These are phyloP conservation scores for Scophthalmus maximus DNA, from an alignment of 2,113 vertebrate species.

Conservation along the genomic window DNA sequence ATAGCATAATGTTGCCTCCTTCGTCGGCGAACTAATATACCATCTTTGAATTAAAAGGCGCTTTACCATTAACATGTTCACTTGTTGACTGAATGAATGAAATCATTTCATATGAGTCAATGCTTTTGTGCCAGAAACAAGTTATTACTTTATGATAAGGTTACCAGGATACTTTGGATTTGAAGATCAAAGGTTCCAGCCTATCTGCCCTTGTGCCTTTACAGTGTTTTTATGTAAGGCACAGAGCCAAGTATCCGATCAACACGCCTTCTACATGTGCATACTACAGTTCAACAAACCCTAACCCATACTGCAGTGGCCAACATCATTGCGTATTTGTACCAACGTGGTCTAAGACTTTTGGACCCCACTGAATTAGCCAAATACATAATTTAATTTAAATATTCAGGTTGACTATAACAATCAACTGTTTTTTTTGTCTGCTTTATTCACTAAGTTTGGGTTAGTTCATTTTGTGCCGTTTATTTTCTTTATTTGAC, in stretches of 20 bases:
- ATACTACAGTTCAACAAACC: too few species aligned
- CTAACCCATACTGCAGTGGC: neutral
- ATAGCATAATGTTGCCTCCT: too few species aligned
- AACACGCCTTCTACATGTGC: too few species aligned
- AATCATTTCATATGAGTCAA: neutral
- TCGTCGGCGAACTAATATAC: neutral
- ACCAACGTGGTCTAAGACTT: too few species aligned
- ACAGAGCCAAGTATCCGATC: too few species aligned
- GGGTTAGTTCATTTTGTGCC: neutral
- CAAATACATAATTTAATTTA: too few species aligned
- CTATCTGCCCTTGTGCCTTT: constrained; percentile 4
- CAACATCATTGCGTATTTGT: neutral
- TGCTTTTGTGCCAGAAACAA: constrained; percentile 16
- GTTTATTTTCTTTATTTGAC: neutral
- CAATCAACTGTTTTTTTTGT: neutral
- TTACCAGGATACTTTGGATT: neutral
- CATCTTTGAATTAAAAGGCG: constrained; percentile 2
- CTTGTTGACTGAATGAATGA: neutral
- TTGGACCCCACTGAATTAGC: too few species aligned
- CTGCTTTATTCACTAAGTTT: neutral
- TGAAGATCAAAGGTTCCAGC: neutral
- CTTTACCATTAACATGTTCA: neutral
- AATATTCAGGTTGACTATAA: too few species aligned
- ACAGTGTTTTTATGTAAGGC: too few species aligned
- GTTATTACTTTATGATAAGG: neutral